Evolutionary conservation across 2,797 vertebrate genomes (phyloP).

Genomic region (Euthynnus affinis): DNA sequence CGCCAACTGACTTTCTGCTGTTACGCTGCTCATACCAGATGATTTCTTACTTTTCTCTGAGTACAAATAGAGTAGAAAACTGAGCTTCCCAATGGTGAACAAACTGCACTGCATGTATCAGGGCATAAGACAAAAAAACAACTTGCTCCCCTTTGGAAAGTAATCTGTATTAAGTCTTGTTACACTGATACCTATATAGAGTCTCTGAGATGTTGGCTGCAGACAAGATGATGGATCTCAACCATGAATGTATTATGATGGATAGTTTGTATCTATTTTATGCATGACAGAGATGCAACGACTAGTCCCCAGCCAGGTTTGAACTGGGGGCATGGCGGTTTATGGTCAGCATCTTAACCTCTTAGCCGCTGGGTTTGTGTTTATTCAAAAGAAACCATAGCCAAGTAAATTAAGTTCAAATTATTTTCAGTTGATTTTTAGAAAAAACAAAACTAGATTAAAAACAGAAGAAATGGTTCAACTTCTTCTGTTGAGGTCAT

Average conservation of each 20-base stretch:
- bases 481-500: too few species aligned
- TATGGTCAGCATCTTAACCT: too few species aligned
- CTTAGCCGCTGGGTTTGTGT: too few species aligned
- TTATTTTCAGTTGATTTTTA: too few species aligned
- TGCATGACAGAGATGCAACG: not conserved
- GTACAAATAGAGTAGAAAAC: not conserved
- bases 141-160: not conserved
- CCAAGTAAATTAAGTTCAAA: too few species aligned
- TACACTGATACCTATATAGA: not conserved
- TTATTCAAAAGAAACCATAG: too few species aligned
- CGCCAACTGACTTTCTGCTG: slow-evolving; percentile 19
- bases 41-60: slow-evolving; percentile 7
- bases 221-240: not conserved
- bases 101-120: not conserved
- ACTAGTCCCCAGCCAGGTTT: not conserved
- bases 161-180: not conserved
- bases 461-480: too few species aligned
- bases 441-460: too few species aligned
- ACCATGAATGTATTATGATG: not conserved
- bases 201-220: not conserved
- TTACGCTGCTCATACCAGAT: slow-evolving; percentile 1
- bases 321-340: too few species aligned
- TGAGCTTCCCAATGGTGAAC: not conserved
- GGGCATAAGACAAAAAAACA: not conserved
- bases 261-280: not conserved